A percentile compares a stretch with the other conserved stretches of the same genome.
Evolutionary conservation across 1,140 invertebrate genomes (phyloP).

Genomic region (Nebria ingens): DNA sequence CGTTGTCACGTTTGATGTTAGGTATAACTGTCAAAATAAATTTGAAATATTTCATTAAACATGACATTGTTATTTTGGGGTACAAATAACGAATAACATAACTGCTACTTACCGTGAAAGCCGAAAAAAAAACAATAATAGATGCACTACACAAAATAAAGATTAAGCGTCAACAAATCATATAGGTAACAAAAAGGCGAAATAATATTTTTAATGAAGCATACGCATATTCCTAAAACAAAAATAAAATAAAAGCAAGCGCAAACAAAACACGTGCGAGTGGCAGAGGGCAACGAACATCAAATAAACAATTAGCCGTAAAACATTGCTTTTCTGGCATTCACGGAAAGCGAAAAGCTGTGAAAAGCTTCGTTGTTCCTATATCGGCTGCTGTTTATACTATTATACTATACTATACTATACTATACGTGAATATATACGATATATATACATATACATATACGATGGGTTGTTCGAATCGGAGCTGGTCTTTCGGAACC

Average conservation of each 20-base stretch:
- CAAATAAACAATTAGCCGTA: conserved; percentile 14
- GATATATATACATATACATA: no score
- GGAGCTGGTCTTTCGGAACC: neutral
- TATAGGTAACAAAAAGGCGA: no score
- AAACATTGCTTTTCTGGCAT: neutral
- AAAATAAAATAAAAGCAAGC: neutral
- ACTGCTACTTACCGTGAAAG: neutral
- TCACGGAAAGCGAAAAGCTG: neutral
- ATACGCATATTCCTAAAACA: neutral
- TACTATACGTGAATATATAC: no score
- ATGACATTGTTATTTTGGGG: neutral
- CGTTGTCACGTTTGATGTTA: conserved; percentile 66
- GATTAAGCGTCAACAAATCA: no score
- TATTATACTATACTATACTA: no score
- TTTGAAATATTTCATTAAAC: conserved; percentile 14
- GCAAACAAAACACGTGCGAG: conserved; percentile 9
- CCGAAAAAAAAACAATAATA: neutral
- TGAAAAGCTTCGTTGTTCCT: neutral
- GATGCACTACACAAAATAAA: neutral
- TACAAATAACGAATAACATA: neutral
- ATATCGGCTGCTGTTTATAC: no score
- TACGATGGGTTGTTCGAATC: neutral
- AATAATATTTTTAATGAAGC: neutral
- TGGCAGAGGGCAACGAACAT: conserved; percentile 10
- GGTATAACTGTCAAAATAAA: conserved; percentile 46